Evolutionary conservation across 2,113 vertebrate species (phyloP).

Genomic region (Heptranchias perlo): DNA sequence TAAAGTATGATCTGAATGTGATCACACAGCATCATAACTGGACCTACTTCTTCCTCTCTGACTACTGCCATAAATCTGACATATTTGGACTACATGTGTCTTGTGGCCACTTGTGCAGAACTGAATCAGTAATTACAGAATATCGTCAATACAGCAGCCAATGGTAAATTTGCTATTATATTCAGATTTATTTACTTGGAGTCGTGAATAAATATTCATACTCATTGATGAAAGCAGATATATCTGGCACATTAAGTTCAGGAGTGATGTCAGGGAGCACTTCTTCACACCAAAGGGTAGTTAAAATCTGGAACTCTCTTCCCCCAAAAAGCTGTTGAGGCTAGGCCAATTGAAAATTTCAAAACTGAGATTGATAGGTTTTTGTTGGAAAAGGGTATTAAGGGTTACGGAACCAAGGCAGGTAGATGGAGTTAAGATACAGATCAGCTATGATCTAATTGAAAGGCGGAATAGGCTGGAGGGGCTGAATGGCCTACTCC

Average conservation of each 20-base stretch:
- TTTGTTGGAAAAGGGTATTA: background rate
- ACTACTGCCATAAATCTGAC: background rate
- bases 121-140: background rate
- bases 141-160: background rate
- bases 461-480: background rate
- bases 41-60: background rate
- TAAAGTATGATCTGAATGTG: background rate
- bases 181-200: background rate
- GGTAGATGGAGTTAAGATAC: background rate
- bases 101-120: background rate
- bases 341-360: background rate
- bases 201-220: background rate
- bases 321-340: background rate
- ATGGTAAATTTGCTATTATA: background rate
- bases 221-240: background rate
- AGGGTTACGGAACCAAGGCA: background rate
- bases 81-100: background rate
- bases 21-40: background rate
- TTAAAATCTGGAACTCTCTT: background rate
- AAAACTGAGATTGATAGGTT: background rate
- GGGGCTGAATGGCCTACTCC: background rate
- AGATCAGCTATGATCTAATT: background rate
- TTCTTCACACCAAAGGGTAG: background rate
- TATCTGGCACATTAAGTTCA: background rate
- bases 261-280: background rate